A percentile compares a stretch with the other conserved stretches of the same genome.
These are phyloP conservation scores for Cottus gobio DNA, from an alignment of 2,113 vertebrate species.

Conservation along the genomic window DNA sequence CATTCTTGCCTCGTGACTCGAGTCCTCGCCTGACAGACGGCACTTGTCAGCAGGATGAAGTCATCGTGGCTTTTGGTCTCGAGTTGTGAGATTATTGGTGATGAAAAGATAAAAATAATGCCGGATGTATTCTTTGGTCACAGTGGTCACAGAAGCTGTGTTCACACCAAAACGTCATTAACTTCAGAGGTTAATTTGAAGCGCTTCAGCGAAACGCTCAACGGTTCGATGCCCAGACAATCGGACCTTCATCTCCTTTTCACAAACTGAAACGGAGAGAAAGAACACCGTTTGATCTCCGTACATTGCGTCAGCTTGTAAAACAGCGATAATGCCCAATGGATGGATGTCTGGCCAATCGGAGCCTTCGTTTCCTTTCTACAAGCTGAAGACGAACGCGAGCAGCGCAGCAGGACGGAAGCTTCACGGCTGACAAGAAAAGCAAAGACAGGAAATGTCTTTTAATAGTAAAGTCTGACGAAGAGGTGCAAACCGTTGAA, in stretches of 20 bases:
- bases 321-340: no score
- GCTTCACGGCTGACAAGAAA: neutral
- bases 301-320: no score
- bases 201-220: no score
- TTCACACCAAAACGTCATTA: neutral
- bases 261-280: no score
- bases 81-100: neutral
- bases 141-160: neutral
- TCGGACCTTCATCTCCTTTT: no score
- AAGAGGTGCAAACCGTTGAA: neutral
- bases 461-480: neutral
- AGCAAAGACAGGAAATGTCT: neutral
- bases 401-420: neutral
- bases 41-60: neutral
- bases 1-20: constrained; percentile 7
- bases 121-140: neutral
- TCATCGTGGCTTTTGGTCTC: neutral
- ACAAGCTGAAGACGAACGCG: no score
- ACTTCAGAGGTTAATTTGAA: neutral
- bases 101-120: neutral
- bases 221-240: no score
- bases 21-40: neutral
- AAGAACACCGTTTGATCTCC: no score
- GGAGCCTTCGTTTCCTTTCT: neutral
- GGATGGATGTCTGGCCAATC: neutral